Percentiles rank a stretch among this genome's conserved stretches.
phyloP scores from a whole-genome alignment of 2,113 vertebrate species.

The Emydura subglobosa region DNA sequence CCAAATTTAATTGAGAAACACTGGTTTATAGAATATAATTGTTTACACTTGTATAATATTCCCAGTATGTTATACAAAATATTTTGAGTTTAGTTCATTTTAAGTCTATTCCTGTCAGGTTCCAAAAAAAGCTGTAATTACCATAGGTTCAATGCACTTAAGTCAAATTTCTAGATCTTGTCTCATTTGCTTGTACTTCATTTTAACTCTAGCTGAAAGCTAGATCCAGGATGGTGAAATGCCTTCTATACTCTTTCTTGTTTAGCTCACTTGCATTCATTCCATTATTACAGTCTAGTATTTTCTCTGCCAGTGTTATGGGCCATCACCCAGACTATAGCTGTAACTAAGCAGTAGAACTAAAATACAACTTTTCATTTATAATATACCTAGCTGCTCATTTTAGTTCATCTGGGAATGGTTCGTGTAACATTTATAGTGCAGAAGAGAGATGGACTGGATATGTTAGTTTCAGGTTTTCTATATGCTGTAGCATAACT shows the following conservation, averaged over 20 bases:
- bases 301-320: not conserved
- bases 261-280: not conserved
- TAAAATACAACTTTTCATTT: not conserved
- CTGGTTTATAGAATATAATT: not conserved
- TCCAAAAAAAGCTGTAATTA: not conserved
- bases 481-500: not conserved
- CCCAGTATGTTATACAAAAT: not conserved
- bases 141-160: not conserved
- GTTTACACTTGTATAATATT: not conserved
- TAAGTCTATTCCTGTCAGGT: not conserved
- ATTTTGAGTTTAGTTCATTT: not conserved
- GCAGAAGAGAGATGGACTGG: not conserved
- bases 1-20: no score
- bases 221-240: fast-evolving
- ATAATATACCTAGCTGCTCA: not conserved
- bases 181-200: not conserved
- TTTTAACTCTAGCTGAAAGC: not conserved
- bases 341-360: not conserved
- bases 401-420: not conserved
- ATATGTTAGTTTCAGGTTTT: not conserved
- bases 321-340: not conserved
- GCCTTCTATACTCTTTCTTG: not conserved
- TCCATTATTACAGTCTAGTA: not conserved
- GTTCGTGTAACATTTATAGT: not conserved
- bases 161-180: not conserved